Evolutionary conservation across 2,113 vertebrate genomes (phyloP).

Genomic region (Brachyhypopomus occidentalis): DNA sequence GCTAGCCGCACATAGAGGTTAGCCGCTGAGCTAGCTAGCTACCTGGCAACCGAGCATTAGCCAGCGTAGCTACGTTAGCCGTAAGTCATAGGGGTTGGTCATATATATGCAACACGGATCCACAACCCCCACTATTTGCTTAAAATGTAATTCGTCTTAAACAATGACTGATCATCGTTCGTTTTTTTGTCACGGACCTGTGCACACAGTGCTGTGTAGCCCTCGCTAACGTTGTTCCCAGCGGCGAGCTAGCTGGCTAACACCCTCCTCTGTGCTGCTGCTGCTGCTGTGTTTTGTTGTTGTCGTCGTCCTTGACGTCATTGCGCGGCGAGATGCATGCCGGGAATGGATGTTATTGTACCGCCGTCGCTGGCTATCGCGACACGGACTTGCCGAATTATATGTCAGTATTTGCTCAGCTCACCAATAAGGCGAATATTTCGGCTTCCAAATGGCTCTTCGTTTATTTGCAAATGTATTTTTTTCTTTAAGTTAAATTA

Average conservation of each 20-base stretch:
- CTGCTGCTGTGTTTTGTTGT: slow-evolving; percentile 76
- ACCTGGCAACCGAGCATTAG: slow-evolving; percentile 27
- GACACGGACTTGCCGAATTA: too few relatives aligned
- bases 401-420: too few relatives aligned
- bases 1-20: slow-evolving; percentile 54
- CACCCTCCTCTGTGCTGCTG: slow-evolving; percentile 52
- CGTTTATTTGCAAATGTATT: too few relatives aligned
- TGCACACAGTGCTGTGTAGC: slow-evolving; percentile 36
- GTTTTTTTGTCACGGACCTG: slow-evolving; percentile 27
- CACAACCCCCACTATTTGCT: not conserved
- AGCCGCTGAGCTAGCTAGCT: slow-evolving; percentile 37
- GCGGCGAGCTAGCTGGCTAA: slow-evolving; percentile 62
- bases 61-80: not conserved
- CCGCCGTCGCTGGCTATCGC: too few relatives aligned
- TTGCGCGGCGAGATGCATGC: slow-evolving; percentile 26
- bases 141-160: not conserved
- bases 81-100: slow-evolving; percentile 12
- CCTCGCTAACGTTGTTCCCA: slow-evolving; percentile 53
- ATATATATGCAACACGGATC: not conserved
- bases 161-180: not conserved
- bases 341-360: too few relatives aligned
- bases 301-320: slow-evolving; percentile 71
- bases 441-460: too few relatives aligned
- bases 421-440: too few relatives aligned
- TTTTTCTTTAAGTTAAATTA: too few relatives aligned